These are phyloP conservation scores for Drosophila limbata DNA, from an alignment of 2,888 invertebrate species.

Conservation along the genomic window DNA sequence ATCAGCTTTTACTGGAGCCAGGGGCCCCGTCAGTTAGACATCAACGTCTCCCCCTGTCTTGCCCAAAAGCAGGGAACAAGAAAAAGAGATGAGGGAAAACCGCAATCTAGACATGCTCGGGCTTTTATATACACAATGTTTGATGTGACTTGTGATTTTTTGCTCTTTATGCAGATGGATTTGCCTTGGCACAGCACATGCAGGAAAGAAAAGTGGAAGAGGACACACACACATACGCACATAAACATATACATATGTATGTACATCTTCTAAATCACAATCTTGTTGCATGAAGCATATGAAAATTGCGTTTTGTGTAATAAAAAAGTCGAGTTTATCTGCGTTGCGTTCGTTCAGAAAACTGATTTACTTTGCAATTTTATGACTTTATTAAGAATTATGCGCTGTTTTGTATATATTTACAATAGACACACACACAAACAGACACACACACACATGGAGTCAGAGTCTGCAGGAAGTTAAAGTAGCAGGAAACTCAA, in stretches of 20 bases:
- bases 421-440: constrained; percentile 50
- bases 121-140: constrained; percentile 59
- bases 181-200: constrained; percentile 35
- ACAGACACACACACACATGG: constrained; percentile 20
- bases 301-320: constrained; percentile 72
- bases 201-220: constrained; percentile 18
- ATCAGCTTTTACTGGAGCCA: constrained; percentile 25
- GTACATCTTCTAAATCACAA: constrained; percentile 59
- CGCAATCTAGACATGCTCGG: constrained; percentile 61
- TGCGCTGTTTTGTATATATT: constrained; percentile 72
- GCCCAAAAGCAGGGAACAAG: background rate
- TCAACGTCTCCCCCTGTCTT: constrained; percentile 6
- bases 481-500: constrained; percentile 51
- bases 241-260: constrained; percentile 18
- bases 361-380: constrained; percentile 74
- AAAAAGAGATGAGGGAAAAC: constrained; percentile 24
- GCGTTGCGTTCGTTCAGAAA: constrained; percentile 57
- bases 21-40: constrained; percentile 40
- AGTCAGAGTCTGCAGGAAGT: constrained; percentile 38
- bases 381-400: constrained; percentile 76
- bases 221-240: constrained; percentile 22
- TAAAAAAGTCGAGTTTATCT: constrained; percentile 69
- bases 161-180: constrained; percentile 61
- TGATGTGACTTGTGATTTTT: constrained; percentile 66
- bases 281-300: constrained; percentile 60